Percentiles rank a stretch among this genome's conserved stretches.
Conservation (phyloP, 35 echinoderm and acorn worm species). For the Strongylocentrotus purpuratus region DNA sequence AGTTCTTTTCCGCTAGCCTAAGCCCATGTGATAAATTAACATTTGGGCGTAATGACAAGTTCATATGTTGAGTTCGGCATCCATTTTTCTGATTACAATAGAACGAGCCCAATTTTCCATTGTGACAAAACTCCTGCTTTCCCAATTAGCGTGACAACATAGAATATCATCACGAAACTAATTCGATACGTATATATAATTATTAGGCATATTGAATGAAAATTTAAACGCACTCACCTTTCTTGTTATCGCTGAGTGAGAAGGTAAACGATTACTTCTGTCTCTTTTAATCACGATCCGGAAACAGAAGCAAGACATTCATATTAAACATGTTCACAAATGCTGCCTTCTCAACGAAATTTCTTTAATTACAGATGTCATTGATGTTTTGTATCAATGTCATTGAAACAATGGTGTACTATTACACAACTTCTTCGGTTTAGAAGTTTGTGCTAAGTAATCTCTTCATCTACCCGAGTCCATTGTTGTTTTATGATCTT, state of each 20-base stretch:
- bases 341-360: background rate
- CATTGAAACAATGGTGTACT: background rate
- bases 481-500: constrained; percentile 18
- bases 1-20: too few species aligned
- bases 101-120: too few species aligned
- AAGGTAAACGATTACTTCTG: background rate
- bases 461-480: background rate
- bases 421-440: background rate
- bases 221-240: background rate
- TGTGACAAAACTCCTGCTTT: too few species aligned
- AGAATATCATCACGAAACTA: too few species aligned
- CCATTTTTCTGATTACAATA: too few species aligned
- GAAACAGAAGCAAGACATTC: background rate
- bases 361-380: background rate
- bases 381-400: background rate
- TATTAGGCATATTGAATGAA: background rate
- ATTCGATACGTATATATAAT: background rate
- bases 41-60: too few species aligned
- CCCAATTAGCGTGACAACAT: too few species aligned
- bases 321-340: background rate
- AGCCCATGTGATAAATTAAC: too few species aligned
- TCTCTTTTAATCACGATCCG: background rate
- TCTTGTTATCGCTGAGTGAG: background rate
- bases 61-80: too few species aligned
- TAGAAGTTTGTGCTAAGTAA: background rate